Evolutionary conservation across 64 coral and sea anemone species (phyloP).

Genomic region (Actinia tenebrosa): DNA sequence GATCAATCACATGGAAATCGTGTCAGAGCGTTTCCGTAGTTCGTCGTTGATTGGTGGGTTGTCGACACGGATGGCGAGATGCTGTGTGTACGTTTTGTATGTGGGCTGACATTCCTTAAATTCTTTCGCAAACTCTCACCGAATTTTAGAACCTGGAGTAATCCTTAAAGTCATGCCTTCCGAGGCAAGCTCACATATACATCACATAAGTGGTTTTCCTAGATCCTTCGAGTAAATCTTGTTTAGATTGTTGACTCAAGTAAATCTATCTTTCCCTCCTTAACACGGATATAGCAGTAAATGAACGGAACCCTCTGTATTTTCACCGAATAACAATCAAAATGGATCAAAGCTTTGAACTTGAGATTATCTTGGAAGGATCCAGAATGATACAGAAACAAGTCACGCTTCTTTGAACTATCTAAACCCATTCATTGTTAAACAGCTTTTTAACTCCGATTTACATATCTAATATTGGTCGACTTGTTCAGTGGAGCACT

Average conservation of each 20-base stretch:
- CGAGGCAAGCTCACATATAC: neutral
- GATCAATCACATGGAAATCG: neutral
- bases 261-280: neutral
- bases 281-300: neutral
- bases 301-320: neutral
- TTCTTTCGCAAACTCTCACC: neutral
- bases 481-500: too few relatives aligned
- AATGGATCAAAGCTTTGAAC: neutral
- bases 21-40: neutral
- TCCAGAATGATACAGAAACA: neutral
- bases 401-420: neutral
- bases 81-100: neutral
- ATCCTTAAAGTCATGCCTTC: neutral
- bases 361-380: neutral
- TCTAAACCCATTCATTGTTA: neutral
- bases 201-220: neutral
- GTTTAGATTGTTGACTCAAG: neutral
- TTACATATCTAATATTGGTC: too few relatives aligned
- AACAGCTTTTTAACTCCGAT: neutral
- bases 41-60: neutral
- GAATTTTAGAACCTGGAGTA: neutral
- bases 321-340: neutral
- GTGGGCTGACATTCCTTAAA: neutral
- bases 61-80: neutral
- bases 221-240: neutral